Conservation (phyloP, 2,888 invertebrate species). For the Trachelus troglodyta region DNA sequence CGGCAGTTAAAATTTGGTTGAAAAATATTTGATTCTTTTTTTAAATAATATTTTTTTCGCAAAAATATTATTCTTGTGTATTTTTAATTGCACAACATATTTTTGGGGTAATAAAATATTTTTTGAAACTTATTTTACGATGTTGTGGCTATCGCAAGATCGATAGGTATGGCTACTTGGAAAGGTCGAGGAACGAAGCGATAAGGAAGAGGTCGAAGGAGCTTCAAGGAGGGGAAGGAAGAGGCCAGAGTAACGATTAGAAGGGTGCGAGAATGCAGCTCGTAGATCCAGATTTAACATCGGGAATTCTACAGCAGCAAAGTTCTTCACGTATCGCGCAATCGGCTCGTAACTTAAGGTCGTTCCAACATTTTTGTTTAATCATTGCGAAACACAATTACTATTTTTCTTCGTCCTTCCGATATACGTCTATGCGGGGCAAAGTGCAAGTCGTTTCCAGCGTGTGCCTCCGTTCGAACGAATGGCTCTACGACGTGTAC, state of each 20-base stretch:
- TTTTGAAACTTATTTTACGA: not conserved
- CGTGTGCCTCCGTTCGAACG: constrained; percentile 13
- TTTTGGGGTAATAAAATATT: not conserved
- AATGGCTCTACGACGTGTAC: constrained; percentile 26
- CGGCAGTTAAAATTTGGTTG: not conserved
- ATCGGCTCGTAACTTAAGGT: constrained; percentile 4
- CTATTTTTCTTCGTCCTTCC: not conserved
- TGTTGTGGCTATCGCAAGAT: not conserved
- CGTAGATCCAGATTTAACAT: not conserved
- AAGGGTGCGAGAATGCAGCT: not conserved
- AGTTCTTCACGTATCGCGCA: not conserved
- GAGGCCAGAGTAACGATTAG: not conserved
- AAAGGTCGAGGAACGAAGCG: not conserved
- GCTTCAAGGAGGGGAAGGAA: not conserved
- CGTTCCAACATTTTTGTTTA: constrained; percentile 1
- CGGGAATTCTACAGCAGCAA: not conserved
- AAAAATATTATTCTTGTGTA: not conserved
- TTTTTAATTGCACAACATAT: not conserved
- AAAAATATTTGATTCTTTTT: too few relatives aligned
- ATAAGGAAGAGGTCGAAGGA: not conserved
- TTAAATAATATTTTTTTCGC: not conserved
- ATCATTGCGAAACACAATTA: constrained; percentile 7
- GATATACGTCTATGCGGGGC: constrained; percentile 2
- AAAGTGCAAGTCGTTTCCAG: constrained; percentile 3
- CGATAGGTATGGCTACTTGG: not conserved